Evolutionary conservation across 2,888 invertebrate genomes (phyloP), one percentile per base, ranked within the genome.

Genomic region (Oscheius sp.): DNA sequence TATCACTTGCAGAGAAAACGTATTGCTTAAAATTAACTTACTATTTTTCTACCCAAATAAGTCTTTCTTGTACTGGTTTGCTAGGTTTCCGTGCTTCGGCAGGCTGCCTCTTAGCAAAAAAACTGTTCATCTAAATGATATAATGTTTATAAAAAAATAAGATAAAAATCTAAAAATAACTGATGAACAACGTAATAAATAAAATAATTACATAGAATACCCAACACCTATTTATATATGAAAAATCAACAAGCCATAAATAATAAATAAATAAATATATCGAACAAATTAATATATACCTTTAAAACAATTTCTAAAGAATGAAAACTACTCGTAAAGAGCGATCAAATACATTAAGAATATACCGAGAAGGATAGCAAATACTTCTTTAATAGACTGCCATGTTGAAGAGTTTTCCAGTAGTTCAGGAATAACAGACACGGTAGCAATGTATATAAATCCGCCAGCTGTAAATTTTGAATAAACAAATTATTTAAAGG

Each of bases 381-480:
- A 49, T 29, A 86, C 76, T 64, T 88, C 87, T 69, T 83, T 82
- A 63, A 87, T 70, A 1, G 84, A 81, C 74, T 87, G 86, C 78
- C 84, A 78, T 53, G 84, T 73, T 0, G 85, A 84, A 52, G 83
- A 82, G 56, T 96, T 95, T 89, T 94, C 94, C 80, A 99, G 91
- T 59, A 99, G 91, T 90, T 99, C 98, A 9, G 99, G 99, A 88
- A 99, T 94, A 25, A 99, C 96, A 78, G 97, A 97, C 0, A 99
- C 99, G 21, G 98, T 95, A 23, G 99, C 99, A 86, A 99, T 98
- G 89, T 99, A 99, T 89, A 99, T 99, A 89, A 99, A 99, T n/a
- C 99, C 91, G 13, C 89, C 89, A 49, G 86, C 86, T 61, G 56
- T 41, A 74, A 66, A 21, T 25, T 61, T 55, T 43, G 0, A 3